Percentiles rank a stretch among this genome's conserved stretches.
Evolutionary conservation across 2,113 vertebrate species (phyloP).

Genomic region (Miniopterus natalensis): DNA sequence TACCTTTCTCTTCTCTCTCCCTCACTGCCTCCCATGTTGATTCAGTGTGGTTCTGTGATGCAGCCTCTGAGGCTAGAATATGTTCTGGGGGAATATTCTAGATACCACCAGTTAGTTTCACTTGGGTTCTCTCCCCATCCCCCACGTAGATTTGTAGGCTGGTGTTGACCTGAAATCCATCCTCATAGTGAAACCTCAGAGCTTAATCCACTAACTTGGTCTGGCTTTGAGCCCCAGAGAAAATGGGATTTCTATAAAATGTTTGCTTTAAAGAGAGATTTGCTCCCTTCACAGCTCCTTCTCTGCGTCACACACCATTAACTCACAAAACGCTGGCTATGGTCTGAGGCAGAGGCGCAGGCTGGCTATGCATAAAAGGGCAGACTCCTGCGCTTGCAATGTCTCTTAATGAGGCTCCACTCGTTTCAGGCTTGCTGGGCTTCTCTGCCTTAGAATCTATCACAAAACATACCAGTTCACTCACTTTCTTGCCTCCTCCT

Average conservation of each 20-base stretch:
- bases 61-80: neutral
- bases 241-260: constrained; percentile 84
- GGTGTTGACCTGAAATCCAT: constrained; percentile 77
- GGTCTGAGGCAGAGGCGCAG: constrained; percentile 16
- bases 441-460: constrained; percentile 12
- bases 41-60: neutral
- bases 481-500: neutral
- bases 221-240: constrained; percentile 78
- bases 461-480: neutral
- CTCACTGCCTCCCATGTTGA: neutral
- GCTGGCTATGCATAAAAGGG: constrained; percentile 55
- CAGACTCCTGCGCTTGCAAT: neutral
- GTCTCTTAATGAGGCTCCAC: constrained; percentile 27
- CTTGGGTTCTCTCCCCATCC: neutral
- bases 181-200: constrained; percentile 65
- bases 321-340: constrained; percentile 79
- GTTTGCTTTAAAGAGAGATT: constrained; percentile 85
- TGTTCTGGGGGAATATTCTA: neutral
- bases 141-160: constrained; percentile 63
- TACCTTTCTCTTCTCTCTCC: neutral
- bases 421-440: fast-evolving
- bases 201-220: constrained; percentile 80
- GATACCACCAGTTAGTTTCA: neutral
- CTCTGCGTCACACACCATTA: constrained; percentile 79
- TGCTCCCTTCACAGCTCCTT: constrained; percentile 78